phyloP scores from a whole-genome alignment of 35 echinoderm and acorn worm genomes.

The Ptychodera flava region DNA sequence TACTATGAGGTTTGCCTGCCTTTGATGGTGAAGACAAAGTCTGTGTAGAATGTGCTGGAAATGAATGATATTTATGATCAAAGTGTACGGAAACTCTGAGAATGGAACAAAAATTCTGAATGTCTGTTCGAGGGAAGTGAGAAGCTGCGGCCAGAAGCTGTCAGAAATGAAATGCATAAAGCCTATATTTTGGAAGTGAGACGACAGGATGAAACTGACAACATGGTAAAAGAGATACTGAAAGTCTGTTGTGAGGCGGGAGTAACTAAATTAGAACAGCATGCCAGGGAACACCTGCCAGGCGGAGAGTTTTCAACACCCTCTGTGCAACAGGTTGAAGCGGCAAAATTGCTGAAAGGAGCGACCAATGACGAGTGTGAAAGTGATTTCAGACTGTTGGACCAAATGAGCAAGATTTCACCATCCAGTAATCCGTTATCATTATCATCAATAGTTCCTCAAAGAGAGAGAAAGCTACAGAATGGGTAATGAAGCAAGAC shows the following conservation, averaged over 20 bases:
- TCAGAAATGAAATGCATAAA: not conserved
- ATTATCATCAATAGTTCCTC: not conserved
- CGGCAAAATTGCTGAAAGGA: not conserved
- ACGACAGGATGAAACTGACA: not conserved
- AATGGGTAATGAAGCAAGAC: not conserved
- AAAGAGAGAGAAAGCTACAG: not conserved
- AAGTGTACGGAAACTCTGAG: not conserved
- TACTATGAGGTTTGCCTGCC: not conserved
- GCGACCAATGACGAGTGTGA: not conserved
- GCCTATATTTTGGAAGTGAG: not conserved
- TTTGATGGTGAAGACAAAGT: not conserved
- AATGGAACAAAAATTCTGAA: not conserved
- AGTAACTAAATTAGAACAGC: not conserved
- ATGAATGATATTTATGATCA: not conserved
- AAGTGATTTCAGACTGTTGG: not conserved
- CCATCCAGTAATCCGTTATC: not conserved
- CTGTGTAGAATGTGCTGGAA: not conserved
- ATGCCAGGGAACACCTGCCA: not conserved
- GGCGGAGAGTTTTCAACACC: not conserved
- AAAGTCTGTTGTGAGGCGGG: not conserved
- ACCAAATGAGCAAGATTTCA: not conserved
- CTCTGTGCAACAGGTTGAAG: not conserved
- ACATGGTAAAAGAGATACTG: not conserved
- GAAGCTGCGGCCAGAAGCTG: not conserved
- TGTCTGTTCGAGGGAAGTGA: not conserved